These are phyloP conservation scores for Coleophora flavipennella DNA, from an alignment of 2,888 invertebrate genomes.

Conservation along the genomic window DNA sequence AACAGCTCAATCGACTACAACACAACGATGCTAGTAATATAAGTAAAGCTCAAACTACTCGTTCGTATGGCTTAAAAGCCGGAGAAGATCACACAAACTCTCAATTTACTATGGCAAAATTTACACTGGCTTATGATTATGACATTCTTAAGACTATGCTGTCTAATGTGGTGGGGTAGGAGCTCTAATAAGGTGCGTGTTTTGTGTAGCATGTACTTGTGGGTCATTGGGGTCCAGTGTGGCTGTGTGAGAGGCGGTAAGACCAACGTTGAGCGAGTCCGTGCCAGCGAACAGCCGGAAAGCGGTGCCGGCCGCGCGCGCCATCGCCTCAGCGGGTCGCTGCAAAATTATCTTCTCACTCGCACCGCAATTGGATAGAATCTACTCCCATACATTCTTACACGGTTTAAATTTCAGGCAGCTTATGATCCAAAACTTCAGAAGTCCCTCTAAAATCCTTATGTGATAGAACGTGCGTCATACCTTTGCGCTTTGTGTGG, in stretches of 20 bases:
- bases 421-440: not conserved
- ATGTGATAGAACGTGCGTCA: not conserved
- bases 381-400: not conserved
- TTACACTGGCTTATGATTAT: too few relatives aligned
- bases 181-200: slow-evolving; percentile 5
- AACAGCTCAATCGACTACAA: too few relatives aligned
- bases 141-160: not conserved
- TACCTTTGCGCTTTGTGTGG: not conserved
- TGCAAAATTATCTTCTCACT: slow-evolving; percentile 51
- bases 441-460: not conserved
- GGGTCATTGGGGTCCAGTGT: slow-evolving; percentile 66
- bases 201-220: slow-evolving; percentile 56
- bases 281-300: slow-evolving; percentile 84
- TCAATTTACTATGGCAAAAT: too few relatives aligned
- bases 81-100: too few relatives aligned
- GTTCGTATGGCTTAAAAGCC: too few relatives aligned
- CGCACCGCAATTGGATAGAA: slow-evolving; percentile 14
- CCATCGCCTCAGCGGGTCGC: slow-evolving; percentile 86
- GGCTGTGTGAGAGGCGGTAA: slow-evolving; percentile 75
- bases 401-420: slow-evolving; percentile 1
- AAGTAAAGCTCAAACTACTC: too few relatives aligned
- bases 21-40: too few relatives aligned
- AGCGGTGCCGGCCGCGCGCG: slow-evolving; percentile 83
- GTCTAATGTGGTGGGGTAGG: not conserved
- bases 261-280: slow-evolving; percentile 80